These are phyloP conservation scores for Drosophila trichaetosa DNA, from an alignment of 2,888 invertebrate species.

Conservation along the genomic window DNA sequence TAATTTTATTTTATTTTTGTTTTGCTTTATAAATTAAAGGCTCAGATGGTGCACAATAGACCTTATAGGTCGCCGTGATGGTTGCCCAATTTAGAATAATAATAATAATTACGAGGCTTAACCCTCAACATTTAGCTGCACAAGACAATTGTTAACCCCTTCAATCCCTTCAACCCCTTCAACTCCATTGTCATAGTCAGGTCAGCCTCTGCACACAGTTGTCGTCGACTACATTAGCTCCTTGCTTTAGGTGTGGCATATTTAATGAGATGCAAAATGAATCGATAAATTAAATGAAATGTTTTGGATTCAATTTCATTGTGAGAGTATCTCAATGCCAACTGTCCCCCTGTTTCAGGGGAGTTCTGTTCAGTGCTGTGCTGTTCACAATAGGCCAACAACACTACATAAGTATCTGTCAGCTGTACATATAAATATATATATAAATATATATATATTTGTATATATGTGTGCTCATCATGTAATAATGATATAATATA, in stretches of 20 bases:
- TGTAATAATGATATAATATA: conserved; percentile 20
- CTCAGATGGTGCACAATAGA: not conserved
- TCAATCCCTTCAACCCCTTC: not conserved
- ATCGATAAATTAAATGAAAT: not conserved
- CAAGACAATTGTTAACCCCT: not conserved
- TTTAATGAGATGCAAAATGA: not conserved
- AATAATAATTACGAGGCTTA: not conserved
- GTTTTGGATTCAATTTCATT: not conserved
- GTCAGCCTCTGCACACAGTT: not conserved
- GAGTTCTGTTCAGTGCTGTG: not conserved
- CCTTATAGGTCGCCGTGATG: too few species aligned
- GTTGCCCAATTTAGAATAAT: too few species aligned
- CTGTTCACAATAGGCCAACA: conserved; percentile 1
- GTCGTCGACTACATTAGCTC: not conserved
- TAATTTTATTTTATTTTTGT: not conserved
- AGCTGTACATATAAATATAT: not conserved
- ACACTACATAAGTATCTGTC: not conserved
- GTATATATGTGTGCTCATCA: conserved; percentile 1
- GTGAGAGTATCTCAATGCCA: not conserved
- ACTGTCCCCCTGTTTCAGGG: conserved; percentile 7
- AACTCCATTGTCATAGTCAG: not conserved
- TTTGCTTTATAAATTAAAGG: not conserved
- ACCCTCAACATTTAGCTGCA: not conserved
- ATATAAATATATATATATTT: not conserved
- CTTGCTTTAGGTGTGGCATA: not conserved